A percentile compares a stretch with the other conserved stretches of the same genome.
phyloP scores from a whole-genome alignment of 1,140 invertebrate species.

The Macrosteles quadrilineatus region DNA sequence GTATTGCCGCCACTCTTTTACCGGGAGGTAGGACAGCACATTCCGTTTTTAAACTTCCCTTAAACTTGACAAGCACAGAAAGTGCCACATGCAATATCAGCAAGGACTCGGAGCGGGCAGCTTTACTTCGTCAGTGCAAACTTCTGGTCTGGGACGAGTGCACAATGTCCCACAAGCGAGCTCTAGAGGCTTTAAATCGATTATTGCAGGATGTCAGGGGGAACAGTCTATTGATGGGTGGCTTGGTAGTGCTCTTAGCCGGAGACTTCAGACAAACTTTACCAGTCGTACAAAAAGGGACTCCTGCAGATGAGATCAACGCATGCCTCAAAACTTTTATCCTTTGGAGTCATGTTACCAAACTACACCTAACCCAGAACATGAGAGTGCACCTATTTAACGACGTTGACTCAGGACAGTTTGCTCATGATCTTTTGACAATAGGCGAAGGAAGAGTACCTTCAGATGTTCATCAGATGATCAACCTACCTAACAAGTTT shows the following conservation, averaged over 20 bases:
- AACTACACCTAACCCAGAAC: not conserved
- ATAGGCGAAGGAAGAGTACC: not conserved
- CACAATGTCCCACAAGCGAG: constrained; percentile 43
- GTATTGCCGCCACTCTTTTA: constrained; percentile 57
- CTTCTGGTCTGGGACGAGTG: not conserved
- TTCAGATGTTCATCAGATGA: not conserved
- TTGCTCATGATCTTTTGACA: not conserved
- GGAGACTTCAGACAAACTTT: constrained; percentile 45
- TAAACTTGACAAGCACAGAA: not conserved
- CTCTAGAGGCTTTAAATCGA: constrained; percentile 44
- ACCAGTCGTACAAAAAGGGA: constrained; percentile 45
- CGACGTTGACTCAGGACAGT: not conserved
- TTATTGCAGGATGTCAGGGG: constrained; percentile 22
- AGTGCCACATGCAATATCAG: not conserved
- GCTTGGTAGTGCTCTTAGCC: constrained; percentile 39
- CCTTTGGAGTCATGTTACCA: not conserved
- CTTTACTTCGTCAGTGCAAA: not conserved
- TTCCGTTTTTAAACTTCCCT: constrained; percentile 52
- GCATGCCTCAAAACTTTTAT: constrained; percentile 41
- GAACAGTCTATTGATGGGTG: not conserved
- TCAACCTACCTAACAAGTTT: not conserved
- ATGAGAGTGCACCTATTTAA: not conserved
- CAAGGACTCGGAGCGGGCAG: not conserved
- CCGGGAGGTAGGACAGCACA: constrained; percentile 54
- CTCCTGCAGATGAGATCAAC: constrained; percentile 49